phyloP scores from a whole-genome alignment of 2,888 invertebrate genomes.

The Caenorhabditis plicata region DNA sequence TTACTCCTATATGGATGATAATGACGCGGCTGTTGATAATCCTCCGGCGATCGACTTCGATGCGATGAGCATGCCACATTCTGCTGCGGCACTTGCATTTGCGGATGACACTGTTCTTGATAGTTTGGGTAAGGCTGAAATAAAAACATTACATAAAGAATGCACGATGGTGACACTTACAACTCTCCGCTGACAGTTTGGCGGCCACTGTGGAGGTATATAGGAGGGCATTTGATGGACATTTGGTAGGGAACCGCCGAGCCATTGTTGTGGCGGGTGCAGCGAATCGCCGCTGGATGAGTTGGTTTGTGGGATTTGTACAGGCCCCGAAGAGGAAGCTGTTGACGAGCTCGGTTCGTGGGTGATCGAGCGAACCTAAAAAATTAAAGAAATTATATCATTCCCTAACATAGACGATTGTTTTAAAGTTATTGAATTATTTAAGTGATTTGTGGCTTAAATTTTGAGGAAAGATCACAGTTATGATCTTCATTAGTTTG shows the following conservation, averaged over 20 bases:
- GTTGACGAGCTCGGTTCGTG: conserved; percentile 22
- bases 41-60: conserved; percentile 31
- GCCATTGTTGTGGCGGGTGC: conserved; percentile 35
- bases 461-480: too few species aligned
- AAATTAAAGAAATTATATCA: too few species aligned
- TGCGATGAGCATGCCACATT: too few species aligned
- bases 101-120: too few species aligned
- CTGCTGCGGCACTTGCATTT: too few species aligned
- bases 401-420: too few species aligned
- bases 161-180: too few species aligned
- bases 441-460: too few species aligned
- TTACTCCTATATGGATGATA: conserved; percentile 43
- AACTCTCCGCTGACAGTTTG: conserved; percentile 26
- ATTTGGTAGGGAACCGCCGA: conserved; percentile 61
- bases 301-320: conserved; percentile 25
- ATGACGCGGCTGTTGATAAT: conserved; percentile 25
- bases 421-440: too few species aligned
- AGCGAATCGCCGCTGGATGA: conserved; percentile 18
- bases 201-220: conserved; percentile 41
- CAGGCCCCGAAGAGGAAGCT: conserved; percentile 16
- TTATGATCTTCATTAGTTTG: too few species aligned
- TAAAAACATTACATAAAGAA: too few species aligned
- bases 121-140: too few species aligned
- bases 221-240: conserved; percentile 54
- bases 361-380: conserved; percentile 27